These are phyloP conservation scores for Thymelicus lineola DNA, from an alignment of 2,888 invertebrate species.

Conservation along the genomic window DNA sequence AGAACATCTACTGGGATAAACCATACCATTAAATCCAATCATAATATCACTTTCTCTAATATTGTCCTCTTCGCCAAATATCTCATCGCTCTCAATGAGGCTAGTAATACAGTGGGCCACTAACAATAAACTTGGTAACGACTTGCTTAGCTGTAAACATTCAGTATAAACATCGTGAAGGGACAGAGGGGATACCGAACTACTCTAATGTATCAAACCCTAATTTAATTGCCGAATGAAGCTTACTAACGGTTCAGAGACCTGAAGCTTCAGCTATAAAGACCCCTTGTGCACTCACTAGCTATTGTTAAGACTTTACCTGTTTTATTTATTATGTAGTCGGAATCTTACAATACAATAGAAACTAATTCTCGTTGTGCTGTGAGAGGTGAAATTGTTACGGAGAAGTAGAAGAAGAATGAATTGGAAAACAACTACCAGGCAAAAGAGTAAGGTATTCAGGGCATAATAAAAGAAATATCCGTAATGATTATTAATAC, in stretches of 20 bases:
- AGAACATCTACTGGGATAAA: too few relatives aligned
- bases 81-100: neutral
- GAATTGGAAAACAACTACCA: too few relatives aligned
- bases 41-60: neutral
- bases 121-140: slow-evolving; percentile 26
- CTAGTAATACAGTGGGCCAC: neutral
- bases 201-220: slow-evolving; percentile 28
- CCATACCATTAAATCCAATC: too few relatives aligned
- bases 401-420: too few relatives aligned
- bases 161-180: slow-evolving; percentile 23
- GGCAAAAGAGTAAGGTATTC: too few relatives aligned
- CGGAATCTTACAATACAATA: too few relatives aligned
- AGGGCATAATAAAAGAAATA: too few relatives aligned
- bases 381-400: too few relatives aligned
- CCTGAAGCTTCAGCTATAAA: slow-evolving; percentile 15
- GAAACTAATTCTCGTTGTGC: too few relatives aligned
- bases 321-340: neutral
- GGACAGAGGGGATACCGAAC: slow-evolving; percentile 3
- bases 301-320: neutral
- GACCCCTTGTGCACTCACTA: neutral
- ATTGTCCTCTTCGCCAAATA: neutral
- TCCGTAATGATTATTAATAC: too few relatives aligned
- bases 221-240: slow-evolving; percentile 27
- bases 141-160: slow-evolving; percentile 31
- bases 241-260: slow-evolving; percentile 22